Evolutionary conservation across 2,113 vertebrate genomes (phyloP).

Genomic region (Pedionomus torquatus): DNA sequence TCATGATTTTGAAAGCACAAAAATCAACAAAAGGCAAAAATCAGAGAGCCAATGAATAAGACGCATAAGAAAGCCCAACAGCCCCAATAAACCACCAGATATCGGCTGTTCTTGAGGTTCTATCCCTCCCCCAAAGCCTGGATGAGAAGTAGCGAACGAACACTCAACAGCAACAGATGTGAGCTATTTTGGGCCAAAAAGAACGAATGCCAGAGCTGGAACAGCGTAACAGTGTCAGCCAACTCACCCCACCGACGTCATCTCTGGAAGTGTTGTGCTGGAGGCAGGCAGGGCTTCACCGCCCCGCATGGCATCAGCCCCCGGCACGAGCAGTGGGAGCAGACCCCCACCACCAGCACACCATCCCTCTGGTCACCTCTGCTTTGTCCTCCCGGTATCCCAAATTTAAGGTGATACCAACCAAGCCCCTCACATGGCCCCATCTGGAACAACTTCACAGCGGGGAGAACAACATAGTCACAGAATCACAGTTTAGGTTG

Average conservation of each 20-base stretch:
- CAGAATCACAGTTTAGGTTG: not conserved
- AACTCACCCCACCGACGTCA: not conserved
- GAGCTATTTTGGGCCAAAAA: not conserved
- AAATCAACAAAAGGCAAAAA: not conserved
- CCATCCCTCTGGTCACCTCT: not conserved
- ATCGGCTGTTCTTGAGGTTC: not conserved
- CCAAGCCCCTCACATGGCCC: fast-evolving
- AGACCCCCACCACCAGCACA: not conserved
- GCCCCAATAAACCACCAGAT: not conserved
- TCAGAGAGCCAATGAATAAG: not conserved
- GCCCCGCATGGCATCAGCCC: fast-evolving
- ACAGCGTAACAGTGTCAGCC: not conserved
- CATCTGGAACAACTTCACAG: not conserved
- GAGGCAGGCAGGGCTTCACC: not conserved
- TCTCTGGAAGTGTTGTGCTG: not conserved
- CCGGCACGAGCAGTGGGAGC: fast-evolving
- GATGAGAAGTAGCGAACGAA: not conserved
- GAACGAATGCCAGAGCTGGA: not conserved
- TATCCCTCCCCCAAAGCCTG: not conserved
- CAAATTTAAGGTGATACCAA: fast-evolving
- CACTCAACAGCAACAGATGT: not conserved
- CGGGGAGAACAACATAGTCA: not conserved
- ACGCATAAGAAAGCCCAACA: not conserved
- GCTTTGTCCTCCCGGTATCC: not conserved
- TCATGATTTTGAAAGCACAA: not conserved